Conservation (phyloP, 2,888 invertebrate genomes). For the Ochlodes sylvanus region DNA sequence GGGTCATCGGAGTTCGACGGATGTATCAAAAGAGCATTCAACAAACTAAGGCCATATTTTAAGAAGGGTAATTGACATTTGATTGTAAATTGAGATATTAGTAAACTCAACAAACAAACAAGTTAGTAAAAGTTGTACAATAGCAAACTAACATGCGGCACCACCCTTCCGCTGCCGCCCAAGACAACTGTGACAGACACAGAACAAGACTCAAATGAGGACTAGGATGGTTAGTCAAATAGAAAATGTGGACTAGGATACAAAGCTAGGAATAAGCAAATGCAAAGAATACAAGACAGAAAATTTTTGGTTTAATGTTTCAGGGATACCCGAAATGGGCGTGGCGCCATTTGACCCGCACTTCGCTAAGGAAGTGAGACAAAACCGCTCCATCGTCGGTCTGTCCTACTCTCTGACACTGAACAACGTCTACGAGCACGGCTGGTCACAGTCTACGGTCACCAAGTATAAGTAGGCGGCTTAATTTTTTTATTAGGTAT, state of each 20-base stretch:
- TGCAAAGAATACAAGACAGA: background rate
- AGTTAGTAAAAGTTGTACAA: too few species aligned
- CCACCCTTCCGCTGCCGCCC: too few species aligned
- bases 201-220: too few species aligned
- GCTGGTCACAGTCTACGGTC: slow-evolving; percentile 91
- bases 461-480: slow-evolving; percentile 88
- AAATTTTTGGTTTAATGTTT: slow-evolving; percentile 19
- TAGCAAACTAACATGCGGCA: too few species aligned
- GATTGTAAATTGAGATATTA: background rate
- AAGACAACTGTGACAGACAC: too few species aligned
- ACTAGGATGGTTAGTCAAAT: too few species aligned
- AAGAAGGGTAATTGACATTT: slow-evolving; percentile 84
- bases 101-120: too few species aligned
- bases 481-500: background rate
- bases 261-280: too few species aligned
- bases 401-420: slow-evolving; percentile 89
- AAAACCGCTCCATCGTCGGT: slow-evolving; percentile 86
- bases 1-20: slow-evolving; percentile 87
- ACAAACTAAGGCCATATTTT: slow-evolving; percentile 89
- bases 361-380: slow-evolving; percentile 87
- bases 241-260: too few species aligned
- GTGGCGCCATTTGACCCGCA: slow-evolving; percentile 93
- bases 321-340: slow-evolving; percentile 90
- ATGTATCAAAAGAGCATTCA: slow-evolving; percentile 90
- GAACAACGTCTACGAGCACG: slow-evolving; percentile 90